Evolutionary conservation across 2,888 invertebrate genomes (phyloP).

Genomic region (Melangyna quadrimaculata): DNA sequence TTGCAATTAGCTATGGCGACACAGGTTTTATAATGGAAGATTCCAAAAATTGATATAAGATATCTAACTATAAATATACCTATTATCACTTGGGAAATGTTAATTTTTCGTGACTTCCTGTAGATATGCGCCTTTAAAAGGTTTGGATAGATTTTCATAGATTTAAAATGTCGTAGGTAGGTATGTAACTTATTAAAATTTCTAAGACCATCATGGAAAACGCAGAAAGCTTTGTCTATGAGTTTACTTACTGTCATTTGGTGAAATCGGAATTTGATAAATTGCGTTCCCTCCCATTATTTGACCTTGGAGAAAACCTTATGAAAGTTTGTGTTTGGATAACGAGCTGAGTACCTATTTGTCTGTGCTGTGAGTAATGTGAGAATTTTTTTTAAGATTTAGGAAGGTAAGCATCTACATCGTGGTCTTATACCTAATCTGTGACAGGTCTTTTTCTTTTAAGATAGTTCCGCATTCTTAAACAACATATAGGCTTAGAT

Average conservation of each 20-base stretch:
- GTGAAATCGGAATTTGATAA: slow-evolving; percentile 18
- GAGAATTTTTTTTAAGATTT: not conserved
- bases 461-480: too few species aligned
- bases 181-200: not conserved
- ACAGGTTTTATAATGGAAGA: not conserved
- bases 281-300: not conserved
- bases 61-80: not conserved
- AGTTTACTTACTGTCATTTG: not conserved
- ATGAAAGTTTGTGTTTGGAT: not conserved
- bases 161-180: not conserved
- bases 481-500: too few species aligned
- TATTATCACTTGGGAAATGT: not conserved
- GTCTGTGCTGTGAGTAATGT: not conserved
- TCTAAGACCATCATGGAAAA: not conserved
- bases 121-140: not conserved
- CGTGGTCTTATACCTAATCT: too few species aligned
- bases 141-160: not conserved
- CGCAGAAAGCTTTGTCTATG: not conserved
- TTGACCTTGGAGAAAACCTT: slow-evolving; percentile 12
- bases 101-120: not conserved
- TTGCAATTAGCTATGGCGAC: slow-evolving; percentile 53
- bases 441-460: too few species aligned
- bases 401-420: too few species aligned
- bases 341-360: not conserved
- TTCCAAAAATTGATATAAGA: not conserved